Evolutionary conservation across 2,797 vertebrate genomes (phyloP).

Genomic region (Megaceryle alcyon): DNA sequence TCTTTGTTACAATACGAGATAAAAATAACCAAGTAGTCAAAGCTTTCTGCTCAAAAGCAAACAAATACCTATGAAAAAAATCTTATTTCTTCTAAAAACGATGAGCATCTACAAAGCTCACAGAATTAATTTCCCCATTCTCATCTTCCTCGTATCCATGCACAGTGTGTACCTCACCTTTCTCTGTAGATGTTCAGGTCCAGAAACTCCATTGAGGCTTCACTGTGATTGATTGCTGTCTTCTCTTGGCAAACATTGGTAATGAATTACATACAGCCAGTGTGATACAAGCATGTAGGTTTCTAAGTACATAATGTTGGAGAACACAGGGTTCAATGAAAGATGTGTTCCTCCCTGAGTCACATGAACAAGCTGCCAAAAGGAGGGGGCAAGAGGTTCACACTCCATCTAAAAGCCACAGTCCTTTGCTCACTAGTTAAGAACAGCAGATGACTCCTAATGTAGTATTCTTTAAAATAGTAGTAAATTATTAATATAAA

Average conservation of each 20-base stretch:
- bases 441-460: not conserved
- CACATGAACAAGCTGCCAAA: not conserved
- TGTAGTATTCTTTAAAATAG: not conserved
- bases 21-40: not conserved
- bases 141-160: not conserved
- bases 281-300: not conserved
- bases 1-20: not conserved
- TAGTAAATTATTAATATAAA: not conserved
- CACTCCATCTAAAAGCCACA: not conserved
- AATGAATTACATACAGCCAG: not conserved
- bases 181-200: not conserved
- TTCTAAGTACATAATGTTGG: not conserved
- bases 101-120: not conserved
- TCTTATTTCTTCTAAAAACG: not conserved
- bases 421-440: not conserved
- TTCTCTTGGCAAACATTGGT: not conserved
- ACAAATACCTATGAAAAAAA: not conserved
- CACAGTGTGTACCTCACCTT: fast-evolving
- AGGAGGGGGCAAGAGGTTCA: not conserved
- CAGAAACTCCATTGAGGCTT: not conserved
- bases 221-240: not conserved
- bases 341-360: not conserved
- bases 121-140: not conserved
- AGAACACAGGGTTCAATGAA: not conserved
- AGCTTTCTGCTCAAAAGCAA: not conserved